Evolutionary conservation across 1,140 invertebrate species (phyloP).

Genomic region (Amphibalanus amphitrite): DNA sequence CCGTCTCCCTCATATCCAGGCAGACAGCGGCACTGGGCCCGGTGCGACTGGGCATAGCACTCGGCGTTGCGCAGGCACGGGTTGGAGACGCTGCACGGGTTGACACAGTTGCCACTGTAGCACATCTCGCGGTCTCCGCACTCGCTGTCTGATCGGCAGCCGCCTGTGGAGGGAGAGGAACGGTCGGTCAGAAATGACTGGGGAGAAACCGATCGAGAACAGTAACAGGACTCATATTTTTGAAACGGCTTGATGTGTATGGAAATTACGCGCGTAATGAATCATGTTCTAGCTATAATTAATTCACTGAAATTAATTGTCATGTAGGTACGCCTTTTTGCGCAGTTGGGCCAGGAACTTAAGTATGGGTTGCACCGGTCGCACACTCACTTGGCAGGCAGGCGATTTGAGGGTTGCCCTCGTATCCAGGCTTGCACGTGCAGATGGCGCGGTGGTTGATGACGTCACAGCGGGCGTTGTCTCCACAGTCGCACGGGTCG

Average conservation of each 20-base stretch:
- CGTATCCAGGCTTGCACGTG: constrained; percentile 22
- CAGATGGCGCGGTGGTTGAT: constrained; percentile 21
- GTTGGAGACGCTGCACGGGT: constrained; percentile 56
- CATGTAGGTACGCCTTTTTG: too few species aligned
- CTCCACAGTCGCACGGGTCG: constrained; percentile 62
- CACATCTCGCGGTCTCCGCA: constrained; percentile 51
- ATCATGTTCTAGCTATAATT: too few species aligned
- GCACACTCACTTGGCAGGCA: constrained; percentile 21
- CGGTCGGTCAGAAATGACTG: too few species aligned
- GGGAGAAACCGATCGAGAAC: too few species aligned
- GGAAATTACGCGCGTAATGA: too few species aligned
- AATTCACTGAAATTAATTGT: too few species aligned
- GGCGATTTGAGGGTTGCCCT: constrained; percentile 23
- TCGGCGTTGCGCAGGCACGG: constrained; percentile 63
- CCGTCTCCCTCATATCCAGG: constrained; percentile 22
- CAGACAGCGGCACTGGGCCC: constrained; percentile 21
- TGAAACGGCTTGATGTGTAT: too few species aligned
- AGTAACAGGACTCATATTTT: too few species aligned
- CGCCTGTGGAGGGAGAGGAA: constrained; percentile 36
- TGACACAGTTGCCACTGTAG: constrained; percentile 62
- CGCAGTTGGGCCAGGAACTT: too few species aligned
- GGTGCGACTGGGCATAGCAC: constrained; percentile 39
- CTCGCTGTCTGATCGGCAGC: constrained; percentile 57
- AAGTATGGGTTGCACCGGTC: too few species aligned
- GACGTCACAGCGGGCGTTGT: constrained; percentile 47